Conservation (phyloP, 2,797 vertebrate species). For the Ctenopoma multispine region DNA sequence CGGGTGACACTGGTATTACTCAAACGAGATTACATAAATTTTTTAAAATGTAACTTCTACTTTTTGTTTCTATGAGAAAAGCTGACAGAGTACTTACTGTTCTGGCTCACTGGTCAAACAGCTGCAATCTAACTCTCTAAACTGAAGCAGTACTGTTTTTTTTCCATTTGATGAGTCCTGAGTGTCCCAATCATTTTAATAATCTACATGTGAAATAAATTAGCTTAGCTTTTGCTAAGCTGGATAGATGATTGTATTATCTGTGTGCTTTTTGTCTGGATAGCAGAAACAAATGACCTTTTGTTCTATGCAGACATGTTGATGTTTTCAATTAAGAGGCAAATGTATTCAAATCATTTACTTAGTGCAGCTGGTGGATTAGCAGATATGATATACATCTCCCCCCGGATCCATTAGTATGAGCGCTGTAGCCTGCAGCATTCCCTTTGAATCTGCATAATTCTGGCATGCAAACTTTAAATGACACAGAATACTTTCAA, state of each 20-base stretch:
- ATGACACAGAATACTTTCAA: not conserved
- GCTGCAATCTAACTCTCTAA: not conserved
- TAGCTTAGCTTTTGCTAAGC: not conserved
- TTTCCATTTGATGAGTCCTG: not conserved
- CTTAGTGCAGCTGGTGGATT: slow-evolving; percentile 49
- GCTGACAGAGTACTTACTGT: no score
- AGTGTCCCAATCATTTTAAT: slow-evolving; percentile 25
- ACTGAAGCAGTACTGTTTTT: no score
- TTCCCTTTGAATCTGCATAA: slow-evolving; percentile 49
- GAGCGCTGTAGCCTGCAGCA: slow-evolving; percentile 47
- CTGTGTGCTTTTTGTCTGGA: slow-evolving; percentile 1
- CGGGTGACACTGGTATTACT: not conserved
- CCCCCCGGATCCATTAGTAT: slow-evolving; percentile 46
- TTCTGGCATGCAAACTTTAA: slow-evolving; percentile 15
- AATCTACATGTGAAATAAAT: slow-evolving; percentile 12
- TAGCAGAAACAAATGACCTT: slow-evolving; percentile 26
- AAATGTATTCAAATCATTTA: slow-evolving; percentile 57
- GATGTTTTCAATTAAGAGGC: slow-evolving; percentile 53
- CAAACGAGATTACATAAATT: no score
- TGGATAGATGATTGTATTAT: not conserved
- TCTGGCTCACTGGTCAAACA: no score
- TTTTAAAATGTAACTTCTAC: no score
- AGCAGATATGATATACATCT: slow-evolving; percentile 48
- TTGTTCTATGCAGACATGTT: slow-evolving; percentile 22
- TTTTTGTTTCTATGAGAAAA: no score